Evolutionary conservation across 1,140 invertebrate species (phyloP).

Genomic region (Pollicipes pollicipes): DNA sequence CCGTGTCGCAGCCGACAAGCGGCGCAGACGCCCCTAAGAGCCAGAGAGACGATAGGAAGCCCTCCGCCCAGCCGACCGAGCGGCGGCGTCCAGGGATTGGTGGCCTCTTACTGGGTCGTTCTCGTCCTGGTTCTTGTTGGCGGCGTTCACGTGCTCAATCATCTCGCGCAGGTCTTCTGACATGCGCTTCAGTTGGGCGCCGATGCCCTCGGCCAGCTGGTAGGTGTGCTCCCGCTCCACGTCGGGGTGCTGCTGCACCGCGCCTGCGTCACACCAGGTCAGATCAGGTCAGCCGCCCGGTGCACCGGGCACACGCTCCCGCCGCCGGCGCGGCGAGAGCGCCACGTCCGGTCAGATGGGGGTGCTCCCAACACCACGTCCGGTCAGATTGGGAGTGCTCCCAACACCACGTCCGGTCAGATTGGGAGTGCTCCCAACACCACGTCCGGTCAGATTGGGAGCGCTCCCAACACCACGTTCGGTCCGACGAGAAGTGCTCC

Average conservation of each 20-base stretch:
- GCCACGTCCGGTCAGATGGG: constrained; percentile 79
- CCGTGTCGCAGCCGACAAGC: too few relatives aligned
- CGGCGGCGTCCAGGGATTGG: too few relatives aligned
- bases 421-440: too few relatives aligned
- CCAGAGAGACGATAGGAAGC: too few relatives aligned
- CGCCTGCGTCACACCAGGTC: constrained; percentile 30
- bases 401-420: too few relatives aligned
- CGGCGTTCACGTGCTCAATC: constrained; percentile 80
- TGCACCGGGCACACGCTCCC: constrained; percentile 81
- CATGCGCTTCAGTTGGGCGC: constrained; percentile 84
- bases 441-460: too few relatives aligned
- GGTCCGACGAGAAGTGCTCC: too few relatives aligned
- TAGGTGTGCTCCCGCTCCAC: constrained; percentile 67
- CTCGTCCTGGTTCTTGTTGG: constrained; percentile 60
- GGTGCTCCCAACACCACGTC: constrained; percentile 67
- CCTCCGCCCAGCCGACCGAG: too few relatives aligned
- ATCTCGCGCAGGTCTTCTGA: constrained; percentile 86
- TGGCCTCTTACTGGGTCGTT: constrained; percentile 71
- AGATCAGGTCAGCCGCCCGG: constrained; percentile 66
- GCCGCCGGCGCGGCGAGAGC: constrained; percentile 75
- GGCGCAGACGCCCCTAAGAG: too few relatives aligned
- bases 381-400: too few relatives aligned
- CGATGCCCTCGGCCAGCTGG: constrained; percentile 62
- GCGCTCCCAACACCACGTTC: too few relatives aligned
- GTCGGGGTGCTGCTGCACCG: constrained; percentile 46